These are phyloP conservation scores for Drosophila trichaetosa DNA, from an alignment of 2,888 invertebrate genomes.

Conservation along the genomic window DNA sequence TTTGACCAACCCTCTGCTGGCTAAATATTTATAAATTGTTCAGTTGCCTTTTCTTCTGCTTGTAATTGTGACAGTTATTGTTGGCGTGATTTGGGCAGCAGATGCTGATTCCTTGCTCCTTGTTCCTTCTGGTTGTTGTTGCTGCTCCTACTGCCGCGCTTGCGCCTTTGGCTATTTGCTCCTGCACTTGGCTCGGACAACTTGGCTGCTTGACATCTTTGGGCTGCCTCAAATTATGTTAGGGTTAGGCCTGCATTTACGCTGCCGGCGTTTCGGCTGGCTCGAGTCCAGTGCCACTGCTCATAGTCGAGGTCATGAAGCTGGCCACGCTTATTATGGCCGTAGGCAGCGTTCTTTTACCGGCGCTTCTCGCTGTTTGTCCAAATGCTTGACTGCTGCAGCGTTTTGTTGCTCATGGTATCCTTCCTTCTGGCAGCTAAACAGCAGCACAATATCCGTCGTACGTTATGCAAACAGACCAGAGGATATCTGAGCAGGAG, in stretches of 20 bases:
- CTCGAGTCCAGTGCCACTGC: conserved; percentile 9
- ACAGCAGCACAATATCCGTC: conserved; percentile 80
- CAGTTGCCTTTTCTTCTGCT: conserved; percentile 35
- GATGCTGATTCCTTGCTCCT: conserved; percentile 16
- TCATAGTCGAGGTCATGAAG: conserved; percentile 25
- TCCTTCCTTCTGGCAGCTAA: conserved; percentile 63
- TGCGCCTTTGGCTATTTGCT: conserved; percentile 69
- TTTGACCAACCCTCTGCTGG: conserved; percentile 51
- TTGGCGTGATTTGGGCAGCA: conserved; percentile 55
- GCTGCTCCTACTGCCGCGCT: background rate
- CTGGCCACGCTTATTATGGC: conserved; percentile 78
- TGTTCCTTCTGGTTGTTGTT: background rate
- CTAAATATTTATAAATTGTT: conserved; percentile 84
- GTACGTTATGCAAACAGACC: conserved; percentile 72
- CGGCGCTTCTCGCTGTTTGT: conserved; percentile 70
- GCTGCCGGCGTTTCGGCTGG: conserved; percentile 53
- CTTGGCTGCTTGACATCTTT: conserved; percentile 62
- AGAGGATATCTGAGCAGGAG: conserved; percentile 9
- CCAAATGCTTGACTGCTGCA: conserved; percentile 74
- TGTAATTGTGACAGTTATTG: conserved; percentile 59
- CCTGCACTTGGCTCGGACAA: conserved; percentile 69
- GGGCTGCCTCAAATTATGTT: conserved; percentile 76
- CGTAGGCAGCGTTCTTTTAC: conserved; percentile 67
- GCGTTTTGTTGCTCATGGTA: conserved; percentile 32
- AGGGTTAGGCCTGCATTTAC: conserved; percentile 68